Base-by-base conservation (phyloP, 2,797 vertebrate species). In the Sphenodon punctatus region DNA sequence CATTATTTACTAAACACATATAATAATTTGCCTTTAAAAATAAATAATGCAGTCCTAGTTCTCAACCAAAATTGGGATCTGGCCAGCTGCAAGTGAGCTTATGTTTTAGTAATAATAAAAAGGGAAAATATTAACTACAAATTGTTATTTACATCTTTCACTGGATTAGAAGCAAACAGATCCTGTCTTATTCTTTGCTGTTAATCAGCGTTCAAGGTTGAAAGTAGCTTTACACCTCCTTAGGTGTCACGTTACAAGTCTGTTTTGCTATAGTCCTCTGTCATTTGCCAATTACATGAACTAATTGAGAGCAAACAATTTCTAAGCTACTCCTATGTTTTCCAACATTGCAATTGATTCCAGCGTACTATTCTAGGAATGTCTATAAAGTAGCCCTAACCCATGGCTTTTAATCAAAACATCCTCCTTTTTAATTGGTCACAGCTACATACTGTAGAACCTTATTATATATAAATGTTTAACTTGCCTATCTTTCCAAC, bases 231-330 rank as follows among this genome's bases (percentile, higher is more conserved):
- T 59, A 7, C 30, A 64, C 5, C 3, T 58, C 67, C 32, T 15
- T 1, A 45, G 27, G 51, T 82, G 49, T 82, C 71, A 70, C 0
- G 0, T 75, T 84, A 67, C 63, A 75, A 17, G 71, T 43, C 48
- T 84, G 32, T 63, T 88, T 74, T 75, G 64, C 68, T 49, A 41
- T 53, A 63, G 56, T 86, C 51, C 72, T 88, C 75, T 82, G 65
- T 81, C 71, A 78, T 16, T n/a, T 76, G 67, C 20, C 49, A 88
- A 73, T 84, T 87, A 70, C 7, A 67, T 1, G 14, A 55, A 69
- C 61, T 84, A 86, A 88, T 17, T 77, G 65, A 71, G 58, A 79
- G 48, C 39, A 72, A 87, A 84, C 67, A 10, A 72, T 73, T 67
- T 51, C 59, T 61, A 6, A 9, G 2, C 39, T 75, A 63, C 76